Percentiles rank a stretch among this genome's conserved stretches.
phyloP scores from a whole-genome alignment of 2,113 vertebrate species.

The Lycocorax pyrrhopterus region DNA sequence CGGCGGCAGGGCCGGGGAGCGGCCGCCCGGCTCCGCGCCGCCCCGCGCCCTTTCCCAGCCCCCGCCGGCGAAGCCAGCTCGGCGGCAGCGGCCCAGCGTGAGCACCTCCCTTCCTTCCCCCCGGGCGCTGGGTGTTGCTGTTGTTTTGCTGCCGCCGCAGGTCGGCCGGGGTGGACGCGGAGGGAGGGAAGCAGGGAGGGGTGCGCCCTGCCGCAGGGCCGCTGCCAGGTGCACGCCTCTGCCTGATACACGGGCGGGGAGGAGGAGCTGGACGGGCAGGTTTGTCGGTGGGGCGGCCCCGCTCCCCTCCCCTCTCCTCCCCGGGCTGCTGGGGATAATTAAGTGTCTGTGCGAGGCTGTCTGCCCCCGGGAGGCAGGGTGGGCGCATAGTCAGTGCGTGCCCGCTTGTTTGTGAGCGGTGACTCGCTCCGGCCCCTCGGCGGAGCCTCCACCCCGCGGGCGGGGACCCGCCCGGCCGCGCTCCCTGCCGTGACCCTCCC shows the following conservation, averaged over 20 bases:
- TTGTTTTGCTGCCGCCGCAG: constrained; percentile 42
- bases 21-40: too few species aligned
- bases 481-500: constrained; percentile 55
- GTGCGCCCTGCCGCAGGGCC: background rate
- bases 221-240: constrained; percentile 57
- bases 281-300: background rate
- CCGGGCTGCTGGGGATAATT: constrained; percentile 60
- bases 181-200: background rate
- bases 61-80: background rate
- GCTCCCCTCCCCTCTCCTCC: background rate
- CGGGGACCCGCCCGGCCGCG: constrained; percentile 52
- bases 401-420: background rate
- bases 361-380: constrained; percentile 66
- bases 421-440: constrained; percentile 25
- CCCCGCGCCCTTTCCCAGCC: constrained; percentile 19
- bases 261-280: constrained; percentile 64
- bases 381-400: constrained; percentile 40
- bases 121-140: constrained; percentile 30
- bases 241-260: constrained; percentile 5
- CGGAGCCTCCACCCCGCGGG: constrained; percentile 52
- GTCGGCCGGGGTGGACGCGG: constrained; percentile 15
- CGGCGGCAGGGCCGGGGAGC: too few species aligned
- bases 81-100: constrained; percentile 17
- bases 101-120: constrained; percentile 75
- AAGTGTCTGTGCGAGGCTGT: constrained; percentile 52